Evolutionary conservation across 2,113 vertebrate species (phyloP).

Genomic region (Psammodynastes pulverulentus): DNA sequence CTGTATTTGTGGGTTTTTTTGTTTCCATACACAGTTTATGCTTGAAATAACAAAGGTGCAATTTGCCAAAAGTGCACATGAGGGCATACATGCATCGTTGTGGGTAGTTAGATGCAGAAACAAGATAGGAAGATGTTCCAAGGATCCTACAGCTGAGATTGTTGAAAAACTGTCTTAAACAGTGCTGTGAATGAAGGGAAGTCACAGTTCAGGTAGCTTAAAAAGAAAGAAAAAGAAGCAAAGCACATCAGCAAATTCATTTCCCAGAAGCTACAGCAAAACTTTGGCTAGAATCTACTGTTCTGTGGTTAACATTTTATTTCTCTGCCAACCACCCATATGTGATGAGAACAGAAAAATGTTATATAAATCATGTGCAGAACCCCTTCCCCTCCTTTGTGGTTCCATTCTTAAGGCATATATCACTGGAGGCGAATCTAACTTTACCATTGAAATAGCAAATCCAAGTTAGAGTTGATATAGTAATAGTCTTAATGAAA

Average conservation of each 20-base stretch:
- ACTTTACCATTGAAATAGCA: neutral
- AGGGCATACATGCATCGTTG: neutral
- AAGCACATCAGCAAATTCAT: neutral
- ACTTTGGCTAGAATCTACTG: conserved; percentile 1
- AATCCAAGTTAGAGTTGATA: neutral
- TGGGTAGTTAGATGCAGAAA: neutral
- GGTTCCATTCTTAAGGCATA: conserved; percentile 23
- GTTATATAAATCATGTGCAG: neutral
- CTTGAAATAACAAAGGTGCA: neutral
- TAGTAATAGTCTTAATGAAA: rapidly evolving
- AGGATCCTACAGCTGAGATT: neutral
- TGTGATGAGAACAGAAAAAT: conserved; percentile 6
- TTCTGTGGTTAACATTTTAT: neutral
- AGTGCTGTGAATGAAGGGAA: neutral
- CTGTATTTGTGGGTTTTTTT: neutral
- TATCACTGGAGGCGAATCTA: conserved; percentile 6
- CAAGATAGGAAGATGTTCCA: neutral
- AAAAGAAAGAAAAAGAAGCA: neutral
- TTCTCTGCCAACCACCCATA: conserved; percentile 17
- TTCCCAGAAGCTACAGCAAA: neutral
- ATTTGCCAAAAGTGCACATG: neutral
- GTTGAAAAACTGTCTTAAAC: conserved; percentile 8
- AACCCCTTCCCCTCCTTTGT: neutral
- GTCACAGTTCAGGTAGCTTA: neutral
- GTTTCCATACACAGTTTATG: neutral